Evolutionary conservation across 2,888 invertebrate genomes (phyloP).

Genomic region (Cheilosia vernalis): DNA sequence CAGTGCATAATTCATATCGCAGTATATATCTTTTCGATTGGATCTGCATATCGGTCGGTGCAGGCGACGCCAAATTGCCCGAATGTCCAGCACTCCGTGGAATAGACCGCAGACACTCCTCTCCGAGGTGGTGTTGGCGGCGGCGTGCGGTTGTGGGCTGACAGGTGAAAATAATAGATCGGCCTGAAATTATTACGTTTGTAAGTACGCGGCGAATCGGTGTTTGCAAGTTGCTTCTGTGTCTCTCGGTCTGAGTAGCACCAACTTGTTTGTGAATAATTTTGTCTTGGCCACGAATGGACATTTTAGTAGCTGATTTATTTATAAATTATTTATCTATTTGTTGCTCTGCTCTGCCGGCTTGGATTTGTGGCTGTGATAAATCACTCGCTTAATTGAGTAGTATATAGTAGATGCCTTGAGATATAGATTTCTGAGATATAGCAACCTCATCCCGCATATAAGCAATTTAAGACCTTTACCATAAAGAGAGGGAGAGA

Average conservation of each 20-base stretch:
- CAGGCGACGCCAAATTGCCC: slow-evolving; percentile 43
- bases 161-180: slow-evolving; percentile 78
- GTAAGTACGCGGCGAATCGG: slow-evolving; percentile 71
- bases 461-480: slow-evolving; percentile 12
- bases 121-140: slow-evolving; percentile 45
- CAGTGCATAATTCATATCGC: slow-evolving; percentile 70
- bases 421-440: slow-evolving; percentile 44
- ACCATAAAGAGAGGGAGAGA: not conserved
- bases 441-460: not conserved
- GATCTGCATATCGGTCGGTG: slow-evolving; percentile 53
- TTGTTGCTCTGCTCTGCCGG: slow-evolving; percentile 22
- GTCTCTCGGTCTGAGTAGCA: slow-evolving; percentile 12
- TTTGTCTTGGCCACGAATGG: slow-evolving; percentile 28
- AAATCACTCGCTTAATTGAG: slow-evolving; percentile 58
- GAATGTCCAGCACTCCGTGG: slow-evolving; percentile 32
- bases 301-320: slow-evolving; percentile 58
- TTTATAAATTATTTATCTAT: slow-evolving; percentile 62
- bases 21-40: slow-evolving; percentile 59
- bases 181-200: slow-evolving; percentile 71
- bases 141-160: slow-evolving; percentile 71
- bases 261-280: slow-evolving; percentile 45
- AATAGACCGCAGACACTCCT: slow-evolving; percentile 40
- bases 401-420: slow-evolving; percentile 45
- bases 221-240: slow-evolving; percentile 73
- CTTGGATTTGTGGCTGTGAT: slow-evolving; percentile 24